phyloP scores from a whole-genome alignment of 2,888 invertebrate species.

The Cataglyphis livida region DNA sequence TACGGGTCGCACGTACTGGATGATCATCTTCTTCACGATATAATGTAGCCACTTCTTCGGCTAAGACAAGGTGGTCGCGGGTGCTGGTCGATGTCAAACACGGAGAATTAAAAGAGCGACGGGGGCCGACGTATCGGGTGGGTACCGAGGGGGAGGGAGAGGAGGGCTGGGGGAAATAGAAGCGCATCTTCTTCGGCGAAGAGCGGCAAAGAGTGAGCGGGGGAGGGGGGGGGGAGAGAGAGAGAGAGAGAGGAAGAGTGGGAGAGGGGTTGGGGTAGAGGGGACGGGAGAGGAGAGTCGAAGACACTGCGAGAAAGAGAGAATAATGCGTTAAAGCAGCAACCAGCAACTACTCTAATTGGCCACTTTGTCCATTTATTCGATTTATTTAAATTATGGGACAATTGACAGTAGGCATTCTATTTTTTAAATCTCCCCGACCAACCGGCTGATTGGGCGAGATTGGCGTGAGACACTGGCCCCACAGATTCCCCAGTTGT shows the following conservation, averaged over 20 bases:
- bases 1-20: conserved; percentile 4
- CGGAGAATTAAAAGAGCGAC: conserved; percentile 59
- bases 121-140: conserved; percentile 19
- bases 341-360: conserved; percentile 85
- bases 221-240: not conserved
- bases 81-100: conserved; percentile 33
- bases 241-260: conserved; percentile 24
- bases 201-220: not conserved
- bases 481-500: conserved; percentile 86
- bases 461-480: conserved; percentile 86
- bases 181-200: conserved; percentile 39
- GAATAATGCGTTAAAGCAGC: conserved; percentile 83
- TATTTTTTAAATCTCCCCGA: conserved; percentile 86
- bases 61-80: conserved; percentile 60
- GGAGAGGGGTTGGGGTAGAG: conserved; percentile 32
- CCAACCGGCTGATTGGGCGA: conserved; percentile 85
- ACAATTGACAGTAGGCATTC: conserved; percentile 86
- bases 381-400: conserved; percentile 86
- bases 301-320: conserved; percentile 78
- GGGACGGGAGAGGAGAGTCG: conserved; percentile 62
- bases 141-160: not conserved
- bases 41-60: conserved; percentile 45
- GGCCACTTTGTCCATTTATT: conserved; percentile 86
- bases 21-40: conserved; percentile 44
- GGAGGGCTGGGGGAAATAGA: conserved; percentile 23